These are phyloP conservation scores for Lamellibrachia luymesi DNA, from an alignment of 1,140 invertebrate genomes.

Conservation along the genomic window DNA sequence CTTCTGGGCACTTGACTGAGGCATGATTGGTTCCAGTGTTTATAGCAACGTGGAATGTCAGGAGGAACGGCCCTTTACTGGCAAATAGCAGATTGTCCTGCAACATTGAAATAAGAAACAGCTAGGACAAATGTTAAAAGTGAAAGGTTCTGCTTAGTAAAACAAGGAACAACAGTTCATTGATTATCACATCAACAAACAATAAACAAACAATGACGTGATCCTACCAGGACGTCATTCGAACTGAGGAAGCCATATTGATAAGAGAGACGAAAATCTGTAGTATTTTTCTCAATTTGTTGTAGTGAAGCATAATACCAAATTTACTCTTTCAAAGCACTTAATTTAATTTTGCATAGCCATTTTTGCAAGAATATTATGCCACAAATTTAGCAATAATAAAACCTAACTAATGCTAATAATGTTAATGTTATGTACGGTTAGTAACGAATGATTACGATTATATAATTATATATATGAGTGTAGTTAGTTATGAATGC, in stretches of 20 bases:
- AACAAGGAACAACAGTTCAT: background rate
- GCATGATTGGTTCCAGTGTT: background rate
- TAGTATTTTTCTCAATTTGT: background rate
- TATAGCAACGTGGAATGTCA: background rate
- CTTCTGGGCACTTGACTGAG: background rate
- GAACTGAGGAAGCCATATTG: too few relatives aligned
- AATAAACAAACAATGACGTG: background rate
- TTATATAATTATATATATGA: too few relatives aligned
- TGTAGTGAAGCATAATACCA: background rate
- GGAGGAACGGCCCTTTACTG: background rate
- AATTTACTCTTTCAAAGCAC: background rate
- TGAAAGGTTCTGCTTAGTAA: background rate
- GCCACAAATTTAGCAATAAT: background rate
- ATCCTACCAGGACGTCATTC: too few relatives aligned
- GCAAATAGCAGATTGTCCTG: background rate
- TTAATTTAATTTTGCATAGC: background rate
- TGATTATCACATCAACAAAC: background rate
- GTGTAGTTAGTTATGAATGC: too few relatives aligned
- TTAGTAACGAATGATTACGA: too few relatives aligned
- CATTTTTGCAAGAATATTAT: too few relatives aligned
- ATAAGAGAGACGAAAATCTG: too few relatives aligned
- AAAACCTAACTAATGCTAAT: background rate
- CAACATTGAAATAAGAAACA: background rate
- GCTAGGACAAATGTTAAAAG: background rate
- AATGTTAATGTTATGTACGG: too few relatives aligned